phyloP scores from a whole-genome alignment of 1,140 invertebrate genomes.

The Macrocentrus cingulum region DNA sequence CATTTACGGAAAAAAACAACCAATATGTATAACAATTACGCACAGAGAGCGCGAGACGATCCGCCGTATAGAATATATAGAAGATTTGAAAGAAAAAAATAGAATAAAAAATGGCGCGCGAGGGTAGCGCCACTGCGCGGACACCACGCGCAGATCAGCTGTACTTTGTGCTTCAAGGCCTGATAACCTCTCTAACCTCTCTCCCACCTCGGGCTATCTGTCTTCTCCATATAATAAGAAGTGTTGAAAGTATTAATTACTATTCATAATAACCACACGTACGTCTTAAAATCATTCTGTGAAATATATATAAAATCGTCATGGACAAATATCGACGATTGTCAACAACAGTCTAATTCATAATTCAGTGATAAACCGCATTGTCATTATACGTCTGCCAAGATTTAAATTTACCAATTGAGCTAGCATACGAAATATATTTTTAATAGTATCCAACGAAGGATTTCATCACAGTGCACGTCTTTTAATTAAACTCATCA shows the following conservation, averaged over 20 bases:
- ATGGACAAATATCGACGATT: neutral
- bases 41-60: no score
- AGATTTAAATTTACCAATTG: no score
- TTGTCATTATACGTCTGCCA: no score
- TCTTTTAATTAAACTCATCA: constrained; percentile 43
- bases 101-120: no score
- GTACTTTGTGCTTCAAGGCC: constrained; percentile 50
- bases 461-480: neutral
- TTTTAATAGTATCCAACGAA: neutral
- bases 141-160: constrained; percentile 44
- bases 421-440: neutral
- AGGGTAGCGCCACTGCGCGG: no score
- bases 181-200: constrained; percentile 46
- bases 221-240: constrained; percentile 18
- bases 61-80: no score
- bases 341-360: no score
- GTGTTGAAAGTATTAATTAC: constrained; percentile 11
- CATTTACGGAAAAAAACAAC: no score
- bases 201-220: constrained; percentile 10
- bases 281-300: neutral
- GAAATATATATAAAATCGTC: neutral
- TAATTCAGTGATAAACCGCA: no score
- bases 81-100: no score
- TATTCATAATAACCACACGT: constrained; percentile 15
- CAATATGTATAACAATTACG: no score